These are phyloP conservation scores for Chanos chanos DNA, from an alignment of 2,797 vertebrate species.

Conservation along the genomic window DNA sequence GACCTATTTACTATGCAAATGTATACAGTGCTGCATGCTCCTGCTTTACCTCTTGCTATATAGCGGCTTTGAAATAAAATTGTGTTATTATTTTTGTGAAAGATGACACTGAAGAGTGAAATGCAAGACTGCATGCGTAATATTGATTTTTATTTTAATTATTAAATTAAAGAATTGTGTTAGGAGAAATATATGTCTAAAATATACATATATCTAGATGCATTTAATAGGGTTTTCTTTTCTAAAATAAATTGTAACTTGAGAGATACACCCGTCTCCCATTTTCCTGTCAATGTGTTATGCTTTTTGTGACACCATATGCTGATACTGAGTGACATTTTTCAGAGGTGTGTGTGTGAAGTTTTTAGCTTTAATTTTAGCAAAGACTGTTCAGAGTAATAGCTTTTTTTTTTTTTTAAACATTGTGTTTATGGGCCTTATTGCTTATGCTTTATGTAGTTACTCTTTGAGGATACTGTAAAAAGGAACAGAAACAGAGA, in stretches of 20 bases:
- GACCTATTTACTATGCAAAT: constrained; percentile 83
- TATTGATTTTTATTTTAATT: constrained; percentile 73
- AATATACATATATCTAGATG: constrained; percentile 59
- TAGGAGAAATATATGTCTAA: constrained; percentile 78
- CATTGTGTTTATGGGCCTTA: no score
- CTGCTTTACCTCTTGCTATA: constrained; percentile 72
- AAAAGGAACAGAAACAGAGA: no score
- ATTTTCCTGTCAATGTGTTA: no score
- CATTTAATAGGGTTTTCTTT: constrained; percentile 74
- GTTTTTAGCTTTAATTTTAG: no score
- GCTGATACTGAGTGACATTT: no score
- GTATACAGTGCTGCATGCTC: constrained; percentile 83
- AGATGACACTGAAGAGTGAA: constrained; percentile 70
- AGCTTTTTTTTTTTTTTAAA: no score
- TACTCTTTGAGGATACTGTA: no score
- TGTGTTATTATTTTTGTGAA: constrained; percentile 81
- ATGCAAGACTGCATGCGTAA: constrained; percentile 78
- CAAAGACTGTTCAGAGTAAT: no score
- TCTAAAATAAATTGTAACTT: constrained; percentile 80
- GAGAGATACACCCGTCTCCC: no score
- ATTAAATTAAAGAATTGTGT: constrained; percentile 69
- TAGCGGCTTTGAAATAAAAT: constrained; percentile 72
- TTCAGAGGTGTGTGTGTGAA: no score
- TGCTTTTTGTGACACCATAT: no score
- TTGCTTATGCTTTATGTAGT: no score